Evolutionary conservation across 1,140 invertebrate genomes (phyloP), one percentile per base, ranked within the genome.

Genomic region (Drosophila nebulosa): DNA sequence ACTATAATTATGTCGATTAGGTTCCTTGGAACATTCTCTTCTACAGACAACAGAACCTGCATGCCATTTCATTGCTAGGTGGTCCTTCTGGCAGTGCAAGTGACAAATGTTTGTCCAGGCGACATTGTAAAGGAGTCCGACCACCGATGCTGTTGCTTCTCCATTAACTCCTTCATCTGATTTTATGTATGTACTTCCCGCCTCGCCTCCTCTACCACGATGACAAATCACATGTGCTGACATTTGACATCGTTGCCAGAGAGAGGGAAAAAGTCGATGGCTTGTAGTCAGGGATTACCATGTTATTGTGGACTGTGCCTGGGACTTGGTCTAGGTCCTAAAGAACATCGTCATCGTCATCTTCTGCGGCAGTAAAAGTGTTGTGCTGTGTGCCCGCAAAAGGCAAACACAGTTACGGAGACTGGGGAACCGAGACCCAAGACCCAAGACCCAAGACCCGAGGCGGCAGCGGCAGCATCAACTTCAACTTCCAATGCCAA

Each of bases 201-300:
- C 10, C 26, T n/a, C 10, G 16, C 39, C 22, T 9, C n/a, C 10
- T 32, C 30, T 4, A 53, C 16, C 12, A 12, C 39, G 26, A 55
- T 83, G 83, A 88, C 83, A 88, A 88, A 88, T 88, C 75, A 79
- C 83, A 88, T 79, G 83, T 86, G 78, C 83, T 83, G 83, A 89
- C 83, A 88, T 88, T 86, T 88, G 83, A 83, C 83, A 88, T 88
- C 67, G 83, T 46, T 67, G 66, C 53, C 51, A 66, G 64, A 21
- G 46, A 66, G 64, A 21, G 46, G 18, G 16, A 35, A n/a, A 22
- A 6, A 16, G 50, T 9, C 27, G 10, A 0, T 62, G 12, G 46
- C 56, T 26, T 69, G 24, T 59, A 21, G 16, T 46, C 57, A 57
- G 60, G 78, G 83, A 88, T 83, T 88, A 88, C 78, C 75, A 83